Base-by-base conservation (phyloP, 2,888 invertebrate genomes). In the Sarcophaga caerulescens region DNA sequence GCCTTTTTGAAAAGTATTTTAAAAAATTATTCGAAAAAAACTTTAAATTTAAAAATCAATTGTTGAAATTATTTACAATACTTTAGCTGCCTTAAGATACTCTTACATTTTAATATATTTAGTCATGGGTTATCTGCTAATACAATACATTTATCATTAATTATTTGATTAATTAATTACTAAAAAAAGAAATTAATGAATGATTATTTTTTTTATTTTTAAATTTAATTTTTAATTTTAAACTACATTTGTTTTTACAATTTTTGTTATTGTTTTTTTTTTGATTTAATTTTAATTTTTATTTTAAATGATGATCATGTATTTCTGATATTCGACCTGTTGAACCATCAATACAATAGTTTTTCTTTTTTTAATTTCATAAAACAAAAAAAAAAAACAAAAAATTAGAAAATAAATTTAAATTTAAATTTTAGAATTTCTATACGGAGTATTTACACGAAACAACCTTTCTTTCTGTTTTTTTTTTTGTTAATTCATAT, bases 271-370 rank as follows among this genome's bases (percentile, higher is more conserved):
- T 35, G 8, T 35, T 8, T 35, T 1, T 35, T 35, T 35, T 35
- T 35, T 10, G 6, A 25, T 35, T 35, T 35, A 35, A 35, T 35
- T 35, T 35, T 35, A 35, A 35, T 35, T 35, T 35, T 35, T 35
- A 8, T 35, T 35, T 35, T 35, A 8, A 35, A 35, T 35, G 35
- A 78, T 86, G 85, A 86, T 86, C 80, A 86, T 86, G 83, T 84
- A 80, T 85, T 83, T 83, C 77, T 85, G 85, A 85, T 85, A 85
- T 85, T 83, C 85, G 80, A 71, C 69, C 14, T 79, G 35, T 35
- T 35, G 63, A 69, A 69, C 57, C 74, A 75, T 74, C 69, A 84
- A 75, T 79, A 44, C 2, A 35, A 35, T n/a, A 68, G 21, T 77
- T 19, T 35, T 60, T 60, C 66, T 35, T 66, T 65, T 14, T 65